phyloP scores from a whole-genome alignment of 1,140 invertebrate genomes.

The Pseudomyrmex cubaensis region DNA sequence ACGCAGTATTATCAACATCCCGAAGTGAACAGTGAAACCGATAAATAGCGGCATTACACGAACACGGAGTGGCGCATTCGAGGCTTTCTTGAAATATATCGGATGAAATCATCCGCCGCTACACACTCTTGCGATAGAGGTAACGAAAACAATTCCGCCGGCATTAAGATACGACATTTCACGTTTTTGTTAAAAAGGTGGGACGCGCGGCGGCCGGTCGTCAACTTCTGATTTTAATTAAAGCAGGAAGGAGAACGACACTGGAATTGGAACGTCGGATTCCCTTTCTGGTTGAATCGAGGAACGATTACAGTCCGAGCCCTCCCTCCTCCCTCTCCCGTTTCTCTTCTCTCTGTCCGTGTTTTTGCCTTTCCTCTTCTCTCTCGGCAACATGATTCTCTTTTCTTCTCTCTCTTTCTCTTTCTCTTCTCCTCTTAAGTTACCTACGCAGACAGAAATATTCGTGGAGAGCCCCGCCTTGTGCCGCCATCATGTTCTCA shows the following conservation, averaged over 20 bases:
- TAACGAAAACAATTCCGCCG: conserved; percentile 53
- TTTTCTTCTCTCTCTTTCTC: conserved; percentile 17
- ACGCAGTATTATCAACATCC: background rate
- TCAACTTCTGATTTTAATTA: conserved; percentile 75
- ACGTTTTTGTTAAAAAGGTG: conserved; percentile 36
- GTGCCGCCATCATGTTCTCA: conserved; percentile 71
- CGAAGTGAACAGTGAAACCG: conserved; percentile 6
- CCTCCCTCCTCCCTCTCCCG: conserved; percentile 41
- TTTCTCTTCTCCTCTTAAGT: conserved; percentile 61
- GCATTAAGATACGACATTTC: conserved; percentile 41
- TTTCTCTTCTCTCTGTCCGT: conserved; percentile 38
- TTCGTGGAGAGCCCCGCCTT: conserved; percentile 73
- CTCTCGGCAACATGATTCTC: background rate
- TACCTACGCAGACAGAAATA: conserved; percentile 73
- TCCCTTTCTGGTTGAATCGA: conserved; percentile 70
- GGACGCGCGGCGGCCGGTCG: conserved; percentile 37
- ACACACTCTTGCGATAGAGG: conserved; percentile 24
- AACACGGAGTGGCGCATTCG: background rate
- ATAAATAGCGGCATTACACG: conserved; percentile 16
- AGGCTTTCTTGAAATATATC: conserved; percentile 7
- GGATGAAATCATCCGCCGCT: conserved; percentile 53
- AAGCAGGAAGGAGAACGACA: conserved; percentile 61
- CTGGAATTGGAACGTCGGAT: conserved; percentile 69
- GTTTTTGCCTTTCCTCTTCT: conserved; percentile 7
- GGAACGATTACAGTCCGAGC: conserved; percentile 60